Percentiles rank a stretch among this genome's conserved stretches.
These are phyloP conservation scores for Sycobia sp. DNA, from an alignment of 1,140 invertebrate genomes.

Conservation along the genomic window DNA sequence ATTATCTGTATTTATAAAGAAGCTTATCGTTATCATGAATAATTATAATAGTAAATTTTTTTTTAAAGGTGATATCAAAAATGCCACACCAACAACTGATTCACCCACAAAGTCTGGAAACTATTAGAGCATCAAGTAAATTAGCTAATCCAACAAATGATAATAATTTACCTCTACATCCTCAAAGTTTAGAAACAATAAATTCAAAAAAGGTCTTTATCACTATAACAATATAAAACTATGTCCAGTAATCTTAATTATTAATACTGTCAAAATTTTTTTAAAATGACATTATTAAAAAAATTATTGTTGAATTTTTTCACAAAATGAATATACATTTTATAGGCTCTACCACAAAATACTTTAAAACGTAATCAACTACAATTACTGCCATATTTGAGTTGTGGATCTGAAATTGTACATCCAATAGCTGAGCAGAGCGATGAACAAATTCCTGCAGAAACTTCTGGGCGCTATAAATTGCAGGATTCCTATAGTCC, in stretches of 20 bases:
- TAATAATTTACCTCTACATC: conserved; percentile 60
- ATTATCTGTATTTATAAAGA: too few species aligned
- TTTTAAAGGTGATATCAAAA: conserved; percentile 55
- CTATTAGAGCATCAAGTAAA: conserved; percentile 57
- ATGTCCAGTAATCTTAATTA: too few species aligned
- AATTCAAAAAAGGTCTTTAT: conserved; percentile 54
- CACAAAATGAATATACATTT: conserved; percentile 20
- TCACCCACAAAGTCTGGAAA: conserved; percentile 60
- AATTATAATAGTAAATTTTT: background rate
- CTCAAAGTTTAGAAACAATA: conserved; percentile 60
- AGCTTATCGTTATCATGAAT: too few species aligned
- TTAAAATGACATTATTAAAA: too few species aligned
- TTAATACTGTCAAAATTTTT: too few species aligned
- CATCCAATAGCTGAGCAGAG: conserved; percentile 84
- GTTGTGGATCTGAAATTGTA: conserved; percentile 77
- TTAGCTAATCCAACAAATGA: conserved; percentile 54
- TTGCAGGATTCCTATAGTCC: conserved; percentile 68
- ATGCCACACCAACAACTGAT: conserved; percentile 54
- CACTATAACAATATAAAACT: background rate
- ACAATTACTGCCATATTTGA: conserved; percentile 67
- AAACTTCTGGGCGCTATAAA: conserved; percentile 50
- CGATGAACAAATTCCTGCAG: conserved; percentile 70
- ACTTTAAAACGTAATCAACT: conserved; percentile 58
- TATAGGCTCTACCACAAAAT: conserved; percentile 56
- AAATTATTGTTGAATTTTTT: background rate